phyloP scores from a whole-genome alignment of 2,888 invertebrate species.

The Dryomyza anilis region DNA sequence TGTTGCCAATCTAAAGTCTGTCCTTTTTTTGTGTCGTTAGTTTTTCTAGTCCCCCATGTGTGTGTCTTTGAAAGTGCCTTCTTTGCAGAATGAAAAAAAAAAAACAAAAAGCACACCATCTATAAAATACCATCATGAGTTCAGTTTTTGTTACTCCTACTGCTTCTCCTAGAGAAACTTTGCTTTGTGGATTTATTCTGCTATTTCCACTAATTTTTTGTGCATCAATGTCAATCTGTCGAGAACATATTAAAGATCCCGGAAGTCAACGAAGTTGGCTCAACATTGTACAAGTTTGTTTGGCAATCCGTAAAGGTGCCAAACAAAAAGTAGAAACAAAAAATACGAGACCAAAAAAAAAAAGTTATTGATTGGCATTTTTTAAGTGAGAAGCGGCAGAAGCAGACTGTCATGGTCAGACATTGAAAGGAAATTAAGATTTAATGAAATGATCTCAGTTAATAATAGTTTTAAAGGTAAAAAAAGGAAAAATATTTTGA shows the following conservation, averaged over 20 bases:
- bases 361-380: neutral
- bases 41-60: constrained; percentile 9
- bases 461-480: too few species aligned
- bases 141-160: neutral
- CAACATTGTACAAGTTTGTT: neutral
- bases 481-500: too few species aligned
- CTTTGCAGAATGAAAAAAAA: neutral
- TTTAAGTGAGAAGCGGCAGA: neutral
- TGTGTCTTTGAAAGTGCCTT: constrained; percentile 13
- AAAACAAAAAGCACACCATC: too few species aligned
- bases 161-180: neutral
- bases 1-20: constrained; percentile 10
- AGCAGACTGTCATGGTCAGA: neutral
- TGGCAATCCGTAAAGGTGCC: neutral
- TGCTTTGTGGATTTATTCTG: neutral
- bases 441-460: too few species aligned
- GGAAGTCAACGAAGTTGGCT: constrained; percentile 47
- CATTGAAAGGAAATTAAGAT: neutral
- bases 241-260: constrained; percentile 51
- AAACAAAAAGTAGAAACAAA: neutral
- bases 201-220: constrained; percentile 10
- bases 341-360: neutral
- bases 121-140: too few species aligned
- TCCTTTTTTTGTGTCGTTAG: neutral
- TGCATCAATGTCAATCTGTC: constrained; percentile 56